phyloP scores from a whole-genome alignment of 2,113 vertebrate species.

The Diadophis punctatus region DNA sequence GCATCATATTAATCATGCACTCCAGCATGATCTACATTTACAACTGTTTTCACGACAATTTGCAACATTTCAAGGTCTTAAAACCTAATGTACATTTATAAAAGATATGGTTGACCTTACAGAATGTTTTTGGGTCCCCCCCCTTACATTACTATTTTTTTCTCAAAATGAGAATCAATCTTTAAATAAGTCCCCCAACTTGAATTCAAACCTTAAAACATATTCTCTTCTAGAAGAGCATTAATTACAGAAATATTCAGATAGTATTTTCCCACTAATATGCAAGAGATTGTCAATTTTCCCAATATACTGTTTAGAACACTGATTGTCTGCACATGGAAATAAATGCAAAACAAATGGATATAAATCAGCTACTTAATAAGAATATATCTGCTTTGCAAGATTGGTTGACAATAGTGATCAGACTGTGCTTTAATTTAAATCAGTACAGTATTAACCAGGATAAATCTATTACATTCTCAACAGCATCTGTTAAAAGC shows the following conservation, averaged over 20 bases:
- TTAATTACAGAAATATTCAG: not conserved
- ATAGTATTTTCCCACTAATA: not conserved
- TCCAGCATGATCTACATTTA: not conserved
- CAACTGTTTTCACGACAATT: not conserved
- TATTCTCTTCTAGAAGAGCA: not conserved
- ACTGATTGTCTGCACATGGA: not conserved
- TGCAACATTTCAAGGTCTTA: not conserved
- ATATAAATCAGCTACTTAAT: not conserved
- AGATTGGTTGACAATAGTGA: not conserved
- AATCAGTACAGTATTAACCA: constrained; percentile 2
- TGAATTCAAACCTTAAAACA: not conserved
- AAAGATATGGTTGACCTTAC: not conserved
- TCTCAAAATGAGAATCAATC: not conserved
- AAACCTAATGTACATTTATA: not conserved
- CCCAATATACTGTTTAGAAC: not conserved
- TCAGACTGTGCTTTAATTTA: not conserved
- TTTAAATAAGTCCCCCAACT: not conserved
- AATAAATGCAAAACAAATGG: not conserved
- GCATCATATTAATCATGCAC: not conserved
- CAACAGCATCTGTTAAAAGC: not conserved
- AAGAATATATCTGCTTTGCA: constrained; percentile 1
- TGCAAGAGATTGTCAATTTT: not conserved
- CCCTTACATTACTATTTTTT: not conserved
- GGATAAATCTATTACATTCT: not conserved
- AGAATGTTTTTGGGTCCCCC: not conserved